These are phyloP conservation scores for Drosophila nigricruria DNA, from an alignment of 2,888 invertebrate genomes.

Conservation along the genomic window DNA sequence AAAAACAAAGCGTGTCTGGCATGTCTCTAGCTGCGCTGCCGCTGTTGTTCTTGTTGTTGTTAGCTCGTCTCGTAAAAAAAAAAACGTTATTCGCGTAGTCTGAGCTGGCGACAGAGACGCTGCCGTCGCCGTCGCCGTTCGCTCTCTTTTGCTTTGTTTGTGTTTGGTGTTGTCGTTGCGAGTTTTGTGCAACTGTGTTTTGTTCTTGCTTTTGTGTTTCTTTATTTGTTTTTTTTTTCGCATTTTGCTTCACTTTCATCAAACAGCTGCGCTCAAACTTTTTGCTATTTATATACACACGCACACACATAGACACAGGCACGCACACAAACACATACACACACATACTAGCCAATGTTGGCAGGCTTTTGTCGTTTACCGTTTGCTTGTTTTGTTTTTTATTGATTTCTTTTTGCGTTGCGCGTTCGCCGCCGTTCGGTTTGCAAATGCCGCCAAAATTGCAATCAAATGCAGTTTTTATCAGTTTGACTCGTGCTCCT, in stretches of 20 bases:
- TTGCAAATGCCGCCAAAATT: conserved; percentile 78
- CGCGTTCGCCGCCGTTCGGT: conserved; percentile 68
- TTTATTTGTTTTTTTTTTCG: conserved; percentile 48
- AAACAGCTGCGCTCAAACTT: conserved; percentile 75
- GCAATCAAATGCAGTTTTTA: conserved; percentile 79
- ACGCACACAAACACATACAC: conserved; percentile 18
- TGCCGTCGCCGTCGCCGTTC: conserved; percentile 19
- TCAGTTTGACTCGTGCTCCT: conserved; percentile 40
- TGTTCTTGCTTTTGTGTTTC: conserved; percentile 38
- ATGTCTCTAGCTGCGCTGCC: conserved; percentile 16
- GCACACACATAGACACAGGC: conserved; percentile 29
- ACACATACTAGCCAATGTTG: conserved; percentile 15
- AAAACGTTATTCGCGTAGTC: conserved; percentile 60
- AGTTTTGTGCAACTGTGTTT: conserved; percentile 42
- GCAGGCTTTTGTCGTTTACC: conserved; percentile 64
- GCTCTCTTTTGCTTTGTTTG: conserved; percentile 54
- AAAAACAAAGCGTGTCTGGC: conserved; percentile 54
- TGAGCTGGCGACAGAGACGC: conserved; percentile 57
- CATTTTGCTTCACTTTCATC: conserved; percentile 79
- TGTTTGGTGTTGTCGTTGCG: conserved; percentile 39
- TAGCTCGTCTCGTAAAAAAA: conserved; percentile 68
- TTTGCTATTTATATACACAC: conserved; percentile 51
- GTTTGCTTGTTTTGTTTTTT: conserved; percentile 62
- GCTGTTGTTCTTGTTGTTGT: conserved; percentile 26
- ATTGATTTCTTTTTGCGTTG: conserved; percentile 73